phyloP scores from a whole-genome alignment of 1,140 invertebrate species.

The Spodoptera litura region DNA sequence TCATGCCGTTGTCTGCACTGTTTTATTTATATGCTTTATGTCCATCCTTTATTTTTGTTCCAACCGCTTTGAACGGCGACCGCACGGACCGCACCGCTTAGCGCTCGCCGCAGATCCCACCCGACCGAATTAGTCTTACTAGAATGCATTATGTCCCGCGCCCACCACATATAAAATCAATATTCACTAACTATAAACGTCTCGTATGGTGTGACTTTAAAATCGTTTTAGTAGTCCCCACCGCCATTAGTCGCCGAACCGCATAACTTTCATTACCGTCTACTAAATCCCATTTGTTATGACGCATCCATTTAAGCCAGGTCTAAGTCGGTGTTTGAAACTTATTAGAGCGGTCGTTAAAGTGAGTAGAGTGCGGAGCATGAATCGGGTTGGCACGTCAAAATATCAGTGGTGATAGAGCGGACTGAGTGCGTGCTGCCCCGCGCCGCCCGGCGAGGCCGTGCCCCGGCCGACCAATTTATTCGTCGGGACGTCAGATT shows the following conservation, averaged over 20 bases:
- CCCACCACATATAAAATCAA: slow-evolving; percentile 66
- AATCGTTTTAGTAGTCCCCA: slow-evolving; percentile 38
- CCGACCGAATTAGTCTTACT: slow-evolving; percentile 56
- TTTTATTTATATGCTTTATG: slow-evolving; percentile 76
- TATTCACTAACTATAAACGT: slow-evolving; percentile 58
- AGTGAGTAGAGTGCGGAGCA: slow-evolving; percentile 46
- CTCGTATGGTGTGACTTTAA: slow-evolving; percentile 43
- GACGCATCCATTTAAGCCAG: slow-evolving; percentile 46
- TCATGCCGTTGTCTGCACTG: slow-evolving; percentile 78
- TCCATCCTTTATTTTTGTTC: slow-evolving; percentile 67
- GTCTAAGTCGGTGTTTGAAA: slow-evolving; percentile 53
- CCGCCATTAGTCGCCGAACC: slow-evolving; percentile 33
- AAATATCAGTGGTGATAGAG: slow-evolving; percentile 74
- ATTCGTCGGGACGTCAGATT: slow-evolving; percentile 84
- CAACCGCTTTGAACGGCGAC: slow-evolving; percentile 70
- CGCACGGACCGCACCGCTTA: slow-evolving; percentile 74
- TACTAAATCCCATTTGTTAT: slow-evolving; percentile 49
- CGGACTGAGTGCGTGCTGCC: slow-evolving; percentile 67
- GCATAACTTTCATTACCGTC: slow-evolving; percentile 50
- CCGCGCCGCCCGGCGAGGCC: slow-evolving; percentile 58
- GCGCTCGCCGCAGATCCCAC: slow-evolving; percentile 61
- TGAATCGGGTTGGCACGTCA: slow-evolving; percentile 72
- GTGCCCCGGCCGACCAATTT: slow-evolving; percentile 79
- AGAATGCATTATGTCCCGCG: slow-evolving; percentile 25
- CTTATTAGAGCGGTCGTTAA: slow-evolving; percentile 61